These are phyloP conservation scores for Otis tarda DNA, from an alignment of 2,113 vertebrate genomes.

Conservation along the genomic window DNA sequence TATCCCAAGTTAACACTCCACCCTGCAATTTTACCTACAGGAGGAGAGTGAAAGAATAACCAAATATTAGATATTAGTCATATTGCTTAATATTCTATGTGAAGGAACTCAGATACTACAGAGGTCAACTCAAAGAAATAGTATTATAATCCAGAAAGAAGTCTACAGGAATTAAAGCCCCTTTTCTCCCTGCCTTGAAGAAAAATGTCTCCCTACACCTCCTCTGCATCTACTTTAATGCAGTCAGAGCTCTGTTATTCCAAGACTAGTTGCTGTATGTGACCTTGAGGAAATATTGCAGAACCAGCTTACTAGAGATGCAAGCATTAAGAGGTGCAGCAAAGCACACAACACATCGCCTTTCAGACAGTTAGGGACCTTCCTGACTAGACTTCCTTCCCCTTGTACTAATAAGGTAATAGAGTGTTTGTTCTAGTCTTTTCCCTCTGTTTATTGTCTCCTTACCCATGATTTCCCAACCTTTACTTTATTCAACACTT, in stretches of 20 bases:
- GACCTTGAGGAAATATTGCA: background rate
- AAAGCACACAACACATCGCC: background rate
- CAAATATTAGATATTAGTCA: background rate
- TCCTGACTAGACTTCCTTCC: background rate
- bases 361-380: background rate
- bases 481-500: background rate
- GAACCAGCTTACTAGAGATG: background rate
- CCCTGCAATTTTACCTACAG: background rate
- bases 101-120: background rate
- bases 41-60: background rate
- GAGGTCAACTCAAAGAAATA: background rate
- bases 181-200: background rate
- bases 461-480: background rate
- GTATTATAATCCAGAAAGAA: background rate
- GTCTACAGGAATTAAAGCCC: background rate
- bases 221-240: background rate
- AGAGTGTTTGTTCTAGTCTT: background rate
- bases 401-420: background rate
- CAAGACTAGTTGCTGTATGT: background rate
- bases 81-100: background rate
- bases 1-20: background rate
- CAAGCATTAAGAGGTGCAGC: background rate
- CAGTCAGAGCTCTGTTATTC: background rate
- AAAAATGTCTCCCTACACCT: background rate
- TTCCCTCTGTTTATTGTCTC: background rate